These are phyloP conservation scores for Regulus satrapa DNA, from an alignment of 2,113 vertebrate genomes.

Conservation along the genomic window DNA sequence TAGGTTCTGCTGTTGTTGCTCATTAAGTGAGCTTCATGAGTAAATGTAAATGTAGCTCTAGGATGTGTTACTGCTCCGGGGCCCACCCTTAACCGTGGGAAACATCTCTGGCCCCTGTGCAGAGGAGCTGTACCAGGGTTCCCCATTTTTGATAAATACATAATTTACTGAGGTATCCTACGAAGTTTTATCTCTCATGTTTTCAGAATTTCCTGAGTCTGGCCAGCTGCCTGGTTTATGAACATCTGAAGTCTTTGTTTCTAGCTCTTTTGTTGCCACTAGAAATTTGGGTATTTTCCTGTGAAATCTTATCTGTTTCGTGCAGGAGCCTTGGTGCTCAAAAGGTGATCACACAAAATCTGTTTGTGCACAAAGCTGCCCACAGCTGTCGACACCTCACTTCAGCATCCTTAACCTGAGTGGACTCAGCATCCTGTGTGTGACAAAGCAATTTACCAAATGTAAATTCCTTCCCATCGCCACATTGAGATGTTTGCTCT, in stretches of 20 bases:
- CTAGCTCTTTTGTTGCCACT: neutral
- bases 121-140: neutral
- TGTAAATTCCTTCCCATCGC: constrained; percentile 8
- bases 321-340: neutral
- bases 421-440: neutral
- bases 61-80: neutral
- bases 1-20: neutral
- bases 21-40: neutral
- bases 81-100: neutral
- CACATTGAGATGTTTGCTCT: constrained; percentile 13
- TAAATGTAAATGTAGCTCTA: neutral
- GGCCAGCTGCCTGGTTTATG: neutral
- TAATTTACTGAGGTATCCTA: neutral
- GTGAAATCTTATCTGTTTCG: neutral
- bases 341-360: neutral
- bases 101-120: neutral
- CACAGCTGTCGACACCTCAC: neutral
- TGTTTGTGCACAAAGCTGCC: neutral
- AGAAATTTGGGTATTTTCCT: neutral
- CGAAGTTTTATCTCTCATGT: neutral
- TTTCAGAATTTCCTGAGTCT: neutral
- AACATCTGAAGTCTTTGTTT: neutral
- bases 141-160: neutral
- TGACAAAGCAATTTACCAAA: constrained; percentile 11
- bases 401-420: neutral